phyloP scores from a whole-genome alignment of 1,140 invertebrate species.

The Lepidostoma basale region DNA sequence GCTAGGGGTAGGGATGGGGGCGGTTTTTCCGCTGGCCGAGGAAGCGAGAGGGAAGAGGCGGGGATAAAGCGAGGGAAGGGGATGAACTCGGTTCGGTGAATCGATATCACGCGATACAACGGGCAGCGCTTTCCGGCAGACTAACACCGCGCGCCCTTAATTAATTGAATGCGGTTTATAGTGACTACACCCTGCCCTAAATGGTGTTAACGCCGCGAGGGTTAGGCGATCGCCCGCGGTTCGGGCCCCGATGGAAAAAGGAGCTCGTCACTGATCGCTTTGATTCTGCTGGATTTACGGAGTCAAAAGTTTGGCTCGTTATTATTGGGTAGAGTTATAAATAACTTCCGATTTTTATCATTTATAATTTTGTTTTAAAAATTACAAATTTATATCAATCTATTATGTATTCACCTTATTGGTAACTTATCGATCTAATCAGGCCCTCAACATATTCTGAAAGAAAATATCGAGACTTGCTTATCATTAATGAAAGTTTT shows the following conservation, averaged over 20 bases:
- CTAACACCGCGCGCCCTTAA: conserved; percentile 9
- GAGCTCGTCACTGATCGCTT: no score
- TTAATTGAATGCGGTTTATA: conserved; percentile 33
- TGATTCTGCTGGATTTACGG: no score
- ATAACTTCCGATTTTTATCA: no score
- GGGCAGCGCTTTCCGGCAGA: conserved; percentile 20
- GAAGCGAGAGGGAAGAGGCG: background rate
- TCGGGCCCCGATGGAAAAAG: background rate
- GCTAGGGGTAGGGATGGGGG: background rate
- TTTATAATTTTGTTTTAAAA: no score
- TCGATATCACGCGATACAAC: conserved; percentile 22
- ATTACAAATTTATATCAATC: no score
- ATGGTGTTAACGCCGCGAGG: conserved; percentile 10
- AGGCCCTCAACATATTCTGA: no score
- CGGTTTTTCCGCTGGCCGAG: background rate
- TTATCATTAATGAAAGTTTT: no score
- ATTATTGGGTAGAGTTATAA: no score
- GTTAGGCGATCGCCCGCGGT: background rate
- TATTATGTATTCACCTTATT: no score
- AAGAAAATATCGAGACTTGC: no score
- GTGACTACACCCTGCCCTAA: conserved; percentile 13
- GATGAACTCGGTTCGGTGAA: background rate
- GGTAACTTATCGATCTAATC: no score
- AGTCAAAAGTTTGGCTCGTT: no score
- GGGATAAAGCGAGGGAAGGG: background rate